Conservation (phyloP, 2,797 vertebrate species). For the Pyrocephalus nanus region DNA sequence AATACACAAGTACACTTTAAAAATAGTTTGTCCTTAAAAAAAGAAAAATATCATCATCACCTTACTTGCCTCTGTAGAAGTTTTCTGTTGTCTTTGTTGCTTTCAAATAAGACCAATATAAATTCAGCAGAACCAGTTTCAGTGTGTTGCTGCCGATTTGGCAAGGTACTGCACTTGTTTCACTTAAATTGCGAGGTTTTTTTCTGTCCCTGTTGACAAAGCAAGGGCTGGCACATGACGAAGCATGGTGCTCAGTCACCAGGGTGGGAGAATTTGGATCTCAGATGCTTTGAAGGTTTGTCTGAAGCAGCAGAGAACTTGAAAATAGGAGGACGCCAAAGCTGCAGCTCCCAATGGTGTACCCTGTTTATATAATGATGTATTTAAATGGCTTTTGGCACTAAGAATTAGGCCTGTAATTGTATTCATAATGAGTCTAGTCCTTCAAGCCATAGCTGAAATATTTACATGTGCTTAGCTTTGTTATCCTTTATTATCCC, state of each 20-base stretch:
- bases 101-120: background rate
- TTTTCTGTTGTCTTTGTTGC: background rate
- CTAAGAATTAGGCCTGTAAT: background rate
- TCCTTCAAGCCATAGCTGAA: background rate
- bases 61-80: background rate
- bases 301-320: background rate
- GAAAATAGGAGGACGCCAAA: background rate
- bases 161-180: background rate
- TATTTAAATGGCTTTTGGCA: background rate
- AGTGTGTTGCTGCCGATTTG: background rate
- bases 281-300: accelerated
- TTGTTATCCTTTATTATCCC: background rate
- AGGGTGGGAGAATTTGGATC: background rate
- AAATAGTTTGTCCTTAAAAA: background rate
- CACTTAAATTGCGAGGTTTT: background rate
- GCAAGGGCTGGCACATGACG: background rate
- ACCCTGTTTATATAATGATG: background rate
- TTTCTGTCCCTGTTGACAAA: background rate
- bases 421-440: background rate
- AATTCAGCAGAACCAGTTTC: background rate
- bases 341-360: background rate
- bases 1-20: background rate
- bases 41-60: background rate
- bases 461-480: background rate
- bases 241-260: background rate